A percentile compares a stretch with the other conserved stretches of the same genome.
These are phyloP conservation scores for Gambusia affinis DNA, from an alignment of 2,113 vertebrate genomes.

Conservation along the genomic window DNA sequence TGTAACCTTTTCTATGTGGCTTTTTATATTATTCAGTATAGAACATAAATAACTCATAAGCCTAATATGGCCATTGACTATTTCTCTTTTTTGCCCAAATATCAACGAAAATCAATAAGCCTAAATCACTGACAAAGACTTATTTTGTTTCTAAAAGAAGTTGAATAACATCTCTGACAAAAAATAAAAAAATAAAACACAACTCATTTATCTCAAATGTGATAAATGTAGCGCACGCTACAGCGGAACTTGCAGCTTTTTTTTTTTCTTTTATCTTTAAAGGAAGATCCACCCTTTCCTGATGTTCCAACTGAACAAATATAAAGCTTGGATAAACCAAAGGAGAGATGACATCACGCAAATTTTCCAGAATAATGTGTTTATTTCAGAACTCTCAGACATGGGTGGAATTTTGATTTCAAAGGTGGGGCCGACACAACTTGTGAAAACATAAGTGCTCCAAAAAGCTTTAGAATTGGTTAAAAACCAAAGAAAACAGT, in stretches of 20 bases:
- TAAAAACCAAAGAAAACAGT: background rate
- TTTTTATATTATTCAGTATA: background rate
- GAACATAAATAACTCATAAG: background rate
- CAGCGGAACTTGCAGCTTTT: constrained; percentile 17
- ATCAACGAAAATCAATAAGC: background rate
- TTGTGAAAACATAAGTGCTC: background rate
- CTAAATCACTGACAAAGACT: constrained; percentile 10
- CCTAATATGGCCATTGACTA: background rate
- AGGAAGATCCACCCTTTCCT: constrained; percentile 76
- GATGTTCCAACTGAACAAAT: constrained; percentile 59
- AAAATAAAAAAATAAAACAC: no score
- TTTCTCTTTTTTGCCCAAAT: background rate
- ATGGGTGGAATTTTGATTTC: constrained; percentile 3
- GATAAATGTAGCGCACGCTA: background rate
- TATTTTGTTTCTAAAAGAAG: constrained; percentile 1
- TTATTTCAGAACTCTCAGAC: background rate
- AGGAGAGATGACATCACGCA: constrained; percentile 6
- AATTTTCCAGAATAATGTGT: constrained; percentile 8
- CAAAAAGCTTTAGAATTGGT: background rate
- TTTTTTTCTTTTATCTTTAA: constrained; percentile 45
- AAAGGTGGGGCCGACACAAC: background rate
- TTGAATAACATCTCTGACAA: constrained; percentile 25
- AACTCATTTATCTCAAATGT: constrained; percentile 26
- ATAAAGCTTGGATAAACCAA: constrained; percentile 23
- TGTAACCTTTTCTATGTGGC: background rate